phyloP scores from a whole-genome alignment of 2,113 vertebrate genomes.

The Panthera tigris region DNA sequence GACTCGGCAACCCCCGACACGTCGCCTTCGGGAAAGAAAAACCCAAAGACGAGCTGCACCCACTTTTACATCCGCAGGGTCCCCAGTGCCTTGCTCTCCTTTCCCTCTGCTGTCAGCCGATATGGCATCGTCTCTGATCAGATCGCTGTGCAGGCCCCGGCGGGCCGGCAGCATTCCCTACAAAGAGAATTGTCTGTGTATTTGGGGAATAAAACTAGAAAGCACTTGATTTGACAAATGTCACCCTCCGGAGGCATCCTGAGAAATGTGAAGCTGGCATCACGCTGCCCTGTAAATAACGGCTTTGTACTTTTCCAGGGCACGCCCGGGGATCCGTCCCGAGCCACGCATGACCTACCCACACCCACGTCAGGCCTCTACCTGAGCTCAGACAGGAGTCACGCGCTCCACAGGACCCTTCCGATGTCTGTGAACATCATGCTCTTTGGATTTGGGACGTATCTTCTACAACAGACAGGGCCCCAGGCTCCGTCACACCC shows the following conservation, averaged over 20 bases:
- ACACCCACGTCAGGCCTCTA: rapidly evolving
- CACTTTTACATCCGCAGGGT: not conserved
- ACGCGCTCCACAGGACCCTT: not conserved
- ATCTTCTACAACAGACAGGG: not conserved
- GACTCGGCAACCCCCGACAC: rapidly evolving
- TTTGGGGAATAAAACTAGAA: slow-evolving; percentile 29
- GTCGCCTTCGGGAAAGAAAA: not conserved
- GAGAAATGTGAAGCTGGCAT: not conserved
- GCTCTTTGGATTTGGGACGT: not conserved
- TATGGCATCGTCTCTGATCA: not conserved
- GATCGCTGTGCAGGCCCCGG: not conserved
- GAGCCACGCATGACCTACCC: not conserved
- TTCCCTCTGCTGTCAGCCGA: not conserved
- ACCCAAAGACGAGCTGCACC: not conserved
- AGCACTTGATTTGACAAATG: slow-evolving; percentile 55
- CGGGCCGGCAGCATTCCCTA: not conserved
- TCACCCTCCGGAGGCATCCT: slow-evolving; percentile 39
- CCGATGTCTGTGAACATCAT: rapidly evolving
- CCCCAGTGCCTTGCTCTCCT: not conserved
- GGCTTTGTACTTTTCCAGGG: not conserved
- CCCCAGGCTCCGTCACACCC: not conserved
- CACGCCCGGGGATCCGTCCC: not conserved
- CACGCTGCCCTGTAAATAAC: not conserved
- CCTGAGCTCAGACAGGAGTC: not conserved
- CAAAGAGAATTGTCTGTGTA: slow-evolving; percentile 16